phyloP scores from a whole-genome alignment of 2,797 vertebrate species.

The Astyanax mexicanus region DNA sequence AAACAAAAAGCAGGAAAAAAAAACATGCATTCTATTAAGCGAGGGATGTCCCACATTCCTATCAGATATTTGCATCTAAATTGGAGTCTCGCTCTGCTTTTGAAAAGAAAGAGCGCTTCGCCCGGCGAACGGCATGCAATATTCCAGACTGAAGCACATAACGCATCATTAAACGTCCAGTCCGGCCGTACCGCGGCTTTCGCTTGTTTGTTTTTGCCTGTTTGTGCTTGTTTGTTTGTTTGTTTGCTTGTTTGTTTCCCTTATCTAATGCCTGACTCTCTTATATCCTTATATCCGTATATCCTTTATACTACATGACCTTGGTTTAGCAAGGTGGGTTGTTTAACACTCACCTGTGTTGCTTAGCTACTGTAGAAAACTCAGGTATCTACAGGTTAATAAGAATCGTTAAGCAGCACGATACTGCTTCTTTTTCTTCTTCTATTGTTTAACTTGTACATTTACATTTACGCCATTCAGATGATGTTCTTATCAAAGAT shows the following conservation, averaged over 20 bases:
- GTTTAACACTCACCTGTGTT: no score
- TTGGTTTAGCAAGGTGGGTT: constrained; percentile 34
- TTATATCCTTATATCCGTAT: no score
- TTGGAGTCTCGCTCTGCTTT: constrained; percentile 62
- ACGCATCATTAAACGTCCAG: constrained; percentile 53
- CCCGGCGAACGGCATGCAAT: constrained; percentile 39
- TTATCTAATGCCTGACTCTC: constrained; percentile 41
- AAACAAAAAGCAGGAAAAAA: constrained; percentile 1
- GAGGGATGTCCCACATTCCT: constrained; percentile 57
- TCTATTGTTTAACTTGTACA: no score
- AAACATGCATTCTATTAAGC: constrained; percentile 51
- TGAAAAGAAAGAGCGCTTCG: constrained; percentile 55
- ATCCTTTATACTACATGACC: no score
- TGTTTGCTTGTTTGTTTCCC: constrained; percentile 23
- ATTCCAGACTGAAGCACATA: constrained; percentile 48
- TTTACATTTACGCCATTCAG: no score
- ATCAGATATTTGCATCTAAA: constrained; percentile 66
- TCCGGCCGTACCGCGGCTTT: neutral
- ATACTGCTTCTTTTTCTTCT: no score
- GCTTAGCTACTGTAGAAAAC: no score
- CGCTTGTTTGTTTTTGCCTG: constrained; percentile 19
- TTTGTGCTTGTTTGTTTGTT: constrained; percentile 29
- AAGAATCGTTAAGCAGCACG: no score
- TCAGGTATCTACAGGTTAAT: no score
- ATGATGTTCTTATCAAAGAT: no score